These are phyloP conservation scores for Pollenia labialis DNA, from an alignment of 2,888 invertebrate genomes.

Conservation along the genomic window DNA sequence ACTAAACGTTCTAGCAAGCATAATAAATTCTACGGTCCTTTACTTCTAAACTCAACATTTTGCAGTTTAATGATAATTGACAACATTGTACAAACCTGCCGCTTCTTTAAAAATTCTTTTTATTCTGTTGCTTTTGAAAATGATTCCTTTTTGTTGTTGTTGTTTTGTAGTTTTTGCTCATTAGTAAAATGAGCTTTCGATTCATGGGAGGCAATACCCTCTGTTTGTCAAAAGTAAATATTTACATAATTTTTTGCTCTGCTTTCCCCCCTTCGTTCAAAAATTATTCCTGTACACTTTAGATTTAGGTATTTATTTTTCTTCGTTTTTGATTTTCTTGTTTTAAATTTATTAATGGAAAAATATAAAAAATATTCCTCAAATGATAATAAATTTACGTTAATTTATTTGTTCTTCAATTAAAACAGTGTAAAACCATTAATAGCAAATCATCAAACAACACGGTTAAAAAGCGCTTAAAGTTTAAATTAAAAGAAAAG, in stretches of 20 bases:
- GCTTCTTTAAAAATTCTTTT: background rate
- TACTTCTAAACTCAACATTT: no score
- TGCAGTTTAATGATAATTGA: background rate
- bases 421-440: constrained; percentile 1
- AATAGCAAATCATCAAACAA: background rate
- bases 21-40: no score
- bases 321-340: background rate
- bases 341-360: background rate
- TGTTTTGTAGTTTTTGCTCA: constrained; percentile 21
- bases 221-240: constrained; percentile 13
- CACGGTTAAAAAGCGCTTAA: constrained; percentile 52
- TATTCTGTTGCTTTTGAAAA: background rate
- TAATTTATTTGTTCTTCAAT: no score
- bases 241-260: background rate
- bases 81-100: background rate
- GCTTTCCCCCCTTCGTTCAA: no score
- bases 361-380: background rate
- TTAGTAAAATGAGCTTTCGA: constrained; percentile 33
- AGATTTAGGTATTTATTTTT: constrained; percentile 17
- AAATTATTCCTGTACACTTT: background rate
- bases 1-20: no score
- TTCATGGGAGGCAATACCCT: constrained; percentile 24
- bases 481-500: background rate
- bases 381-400: no score
- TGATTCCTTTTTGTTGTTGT: background rate